Evolutionary conservation across 2,113 vertebrate species (phyloP).

Genomic region (Miniopterus natalensis): DNA sequence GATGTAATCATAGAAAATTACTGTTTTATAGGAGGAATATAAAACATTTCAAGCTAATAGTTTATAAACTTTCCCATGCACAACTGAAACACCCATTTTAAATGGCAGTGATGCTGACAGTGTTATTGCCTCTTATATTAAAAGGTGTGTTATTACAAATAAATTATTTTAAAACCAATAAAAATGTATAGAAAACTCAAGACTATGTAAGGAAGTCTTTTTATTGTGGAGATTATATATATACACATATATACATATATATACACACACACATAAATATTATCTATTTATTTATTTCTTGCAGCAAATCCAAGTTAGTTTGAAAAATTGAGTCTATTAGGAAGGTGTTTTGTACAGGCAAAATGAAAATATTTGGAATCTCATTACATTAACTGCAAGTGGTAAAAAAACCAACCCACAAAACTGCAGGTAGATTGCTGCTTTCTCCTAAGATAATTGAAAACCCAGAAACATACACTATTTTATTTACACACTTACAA

Average conservation of each 20-base stretch:
- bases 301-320: neutral
- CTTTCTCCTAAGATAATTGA: constrained; percentile 15
- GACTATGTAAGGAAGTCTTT: neutral
- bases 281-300: neutral
- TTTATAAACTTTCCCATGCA: neutral
- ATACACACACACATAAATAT: neutral
- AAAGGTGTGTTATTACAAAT: neutral
- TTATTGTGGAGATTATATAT: neutral
- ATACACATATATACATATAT: neutral
- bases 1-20: neutral
- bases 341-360: neutral
- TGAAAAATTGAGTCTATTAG: neutral
- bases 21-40: neutral
- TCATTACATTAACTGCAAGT: neutral
- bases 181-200: neutral
- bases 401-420: neutral
- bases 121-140: neutral
- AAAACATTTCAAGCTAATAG: neutral
- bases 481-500: neutral
- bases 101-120: neutral
- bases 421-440: neutral
- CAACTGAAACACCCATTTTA: neutral
- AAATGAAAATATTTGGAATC: neutral
- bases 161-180: neutral
- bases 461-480: constrained; percentile 1